Conservation (phyloP, 2,888 invertebrate species). For the Lepidocyrtoides sp. region DNA sequence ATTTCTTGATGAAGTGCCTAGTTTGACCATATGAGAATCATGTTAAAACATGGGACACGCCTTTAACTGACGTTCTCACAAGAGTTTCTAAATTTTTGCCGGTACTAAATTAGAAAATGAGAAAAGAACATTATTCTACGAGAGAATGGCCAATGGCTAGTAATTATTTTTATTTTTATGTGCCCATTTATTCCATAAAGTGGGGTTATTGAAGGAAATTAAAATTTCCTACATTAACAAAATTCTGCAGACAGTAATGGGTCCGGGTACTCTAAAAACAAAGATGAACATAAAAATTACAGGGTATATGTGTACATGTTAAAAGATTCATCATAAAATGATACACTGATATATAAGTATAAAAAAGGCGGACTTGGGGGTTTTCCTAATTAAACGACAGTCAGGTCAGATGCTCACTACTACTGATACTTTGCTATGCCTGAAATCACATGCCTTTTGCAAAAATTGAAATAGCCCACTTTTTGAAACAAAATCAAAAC, state of each 20-base stretch:
- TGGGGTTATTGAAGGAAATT: conserved; percentile 41
- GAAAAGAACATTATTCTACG: neutral
- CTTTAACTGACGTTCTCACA: neutral
- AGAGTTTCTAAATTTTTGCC: conserved; percentile 50
- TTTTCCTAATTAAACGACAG: neutral
- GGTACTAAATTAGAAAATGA: conserved; percentile 43
- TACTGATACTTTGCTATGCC: neutral
- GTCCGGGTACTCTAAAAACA: conserved; percentile 13
- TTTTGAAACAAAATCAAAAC: conserved; percentile 29
- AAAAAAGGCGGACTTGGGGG: neutral
- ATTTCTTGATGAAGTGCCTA: conserved; percentile 6
- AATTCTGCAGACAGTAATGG: conserved; percentile 40
- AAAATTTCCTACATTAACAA: neutral
- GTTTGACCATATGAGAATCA: conserved; percentile 8
- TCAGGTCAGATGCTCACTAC: neutral
- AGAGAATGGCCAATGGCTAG: conserved; percentile 36
- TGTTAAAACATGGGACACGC: conserved; percentile 13
- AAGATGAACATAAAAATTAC: too few species aligned
- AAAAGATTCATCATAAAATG: neutral
- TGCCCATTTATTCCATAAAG: conserved; percentile 10
- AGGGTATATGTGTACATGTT: conserved; percentile 3
- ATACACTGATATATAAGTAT: neutral
- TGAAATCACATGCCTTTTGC: neutral
- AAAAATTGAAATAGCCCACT: neutral
- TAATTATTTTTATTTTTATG: conserved; percentile 56